Evolutionary conservation across 1,140 invertebrate species (phyloP).

Genomic region (Episyrphus balteatus): DNA sequence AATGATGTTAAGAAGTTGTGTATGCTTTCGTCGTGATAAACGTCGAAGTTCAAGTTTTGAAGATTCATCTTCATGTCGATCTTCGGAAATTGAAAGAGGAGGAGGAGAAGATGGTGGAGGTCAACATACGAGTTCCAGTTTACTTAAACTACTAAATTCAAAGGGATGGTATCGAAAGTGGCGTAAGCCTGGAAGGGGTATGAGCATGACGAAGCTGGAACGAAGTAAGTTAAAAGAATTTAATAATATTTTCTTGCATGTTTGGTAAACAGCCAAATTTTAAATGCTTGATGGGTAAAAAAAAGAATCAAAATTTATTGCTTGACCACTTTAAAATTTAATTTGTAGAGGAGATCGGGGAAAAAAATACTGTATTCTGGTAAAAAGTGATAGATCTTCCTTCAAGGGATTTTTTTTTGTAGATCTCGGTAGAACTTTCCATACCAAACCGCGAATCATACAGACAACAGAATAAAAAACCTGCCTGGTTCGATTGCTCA

Average conservation of each 20-base stretch:
- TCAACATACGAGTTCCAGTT: slow-evolving; percentile 24
- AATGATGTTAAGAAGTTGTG: slow-evolving; percentile 31
- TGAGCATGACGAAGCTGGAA: slow-evolving; percentile 56
- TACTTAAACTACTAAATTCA: slow-evolving; percentile 38
- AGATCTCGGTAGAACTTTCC: no score
- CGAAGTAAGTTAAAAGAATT: slow-evolving; percentile 46
- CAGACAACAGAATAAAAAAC: no score
- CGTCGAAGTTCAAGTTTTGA: slow-evolving; percentile 37
- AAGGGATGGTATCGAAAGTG: slow-evolving; percentile 42
- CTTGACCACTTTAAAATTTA: no score
- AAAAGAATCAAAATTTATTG: no score
- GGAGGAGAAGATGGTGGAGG: slow-evolving; percentile 15
- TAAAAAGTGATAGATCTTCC: no score
- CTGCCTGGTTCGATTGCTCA: no score
- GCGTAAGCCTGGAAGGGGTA: slow-evolving; percentile 44
- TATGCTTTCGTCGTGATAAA: slow-evolving; percentile 28
- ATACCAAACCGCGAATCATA: no score
- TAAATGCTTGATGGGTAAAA: no score
- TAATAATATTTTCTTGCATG: slow-evolving; percentile 1
- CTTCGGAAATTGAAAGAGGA: slow-evolving; percentile 43
- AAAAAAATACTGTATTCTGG: no score
- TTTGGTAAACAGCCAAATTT: no score
- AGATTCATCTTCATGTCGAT: slow-evolving; percentile 47
- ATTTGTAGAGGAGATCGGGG: no score
- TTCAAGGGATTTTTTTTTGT: no score